Conservation (phyloP, 2,797 vertebrate species). For the Phoeniculus purpureus region DNA sequence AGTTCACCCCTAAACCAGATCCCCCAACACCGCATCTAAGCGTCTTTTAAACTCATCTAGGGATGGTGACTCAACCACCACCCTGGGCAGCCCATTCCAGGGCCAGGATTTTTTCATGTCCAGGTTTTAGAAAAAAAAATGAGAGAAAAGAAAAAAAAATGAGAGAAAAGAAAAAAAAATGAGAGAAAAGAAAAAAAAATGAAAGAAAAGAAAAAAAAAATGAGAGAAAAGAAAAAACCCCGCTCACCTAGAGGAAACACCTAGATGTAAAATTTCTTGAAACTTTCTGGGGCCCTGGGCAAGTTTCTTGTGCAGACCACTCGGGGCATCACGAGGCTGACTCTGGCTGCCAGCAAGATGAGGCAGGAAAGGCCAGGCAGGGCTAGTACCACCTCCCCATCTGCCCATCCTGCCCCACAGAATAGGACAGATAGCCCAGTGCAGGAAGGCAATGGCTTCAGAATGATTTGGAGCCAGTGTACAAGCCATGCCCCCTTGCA, state of each 20-base stretch:
- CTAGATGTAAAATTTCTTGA: not conserved
- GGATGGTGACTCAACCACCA: too few relatives aligned
- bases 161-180: not conserved
- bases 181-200: not conserved
- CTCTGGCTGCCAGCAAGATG: not conserved
- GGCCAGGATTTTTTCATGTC: not conserved
- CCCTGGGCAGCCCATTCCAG: too few relatives aligned
- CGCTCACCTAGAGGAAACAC: too few relatives aligned
- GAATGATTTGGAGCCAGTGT: not conserved
- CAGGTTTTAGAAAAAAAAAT: not conserved
- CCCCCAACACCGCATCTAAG: too few relatives aligned
- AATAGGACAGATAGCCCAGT: too few relatives aligned
- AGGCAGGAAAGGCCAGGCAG: not conserved
- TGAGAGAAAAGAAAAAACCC: not conserved
- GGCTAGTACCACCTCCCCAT: accelerated
- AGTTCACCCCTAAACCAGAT: too few relatives aligned
- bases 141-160: too few relatives aligned
- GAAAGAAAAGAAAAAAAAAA: not conserved
- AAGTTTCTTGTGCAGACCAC: not conserved
- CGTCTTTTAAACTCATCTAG: too few relatives aligned
- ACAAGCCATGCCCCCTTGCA: not conserved
- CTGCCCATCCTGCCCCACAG: accelerated
- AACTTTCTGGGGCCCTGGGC: not conserved
- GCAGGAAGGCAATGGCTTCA: accelerated
- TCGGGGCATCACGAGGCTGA: accelerated